Percentiles rank a stretch among this genome's conserved stretches.
Conservation (phyloP, 1,140 invertebrate species). For the Saccostrea glomerata region DNA sequence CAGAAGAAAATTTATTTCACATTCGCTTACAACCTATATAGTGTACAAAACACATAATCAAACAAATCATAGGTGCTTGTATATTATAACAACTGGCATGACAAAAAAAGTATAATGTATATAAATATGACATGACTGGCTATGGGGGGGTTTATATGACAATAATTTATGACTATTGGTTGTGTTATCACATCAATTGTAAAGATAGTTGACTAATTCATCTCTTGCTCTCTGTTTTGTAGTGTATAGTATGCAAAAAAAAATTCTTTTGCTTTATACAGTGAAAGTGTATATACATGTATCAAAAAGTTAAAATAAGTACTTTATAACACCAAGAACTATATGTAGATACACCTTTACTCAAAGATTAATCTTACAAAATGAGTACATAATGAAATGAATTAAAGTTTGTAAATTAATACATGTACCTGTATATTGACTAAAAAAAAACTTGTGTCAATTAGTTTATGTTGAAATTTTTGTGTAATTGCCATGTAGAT, state of each 20-base stretch:
- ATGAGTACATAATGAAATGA: too few species aligned
- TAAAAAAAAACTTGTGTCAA: too few species aligned
- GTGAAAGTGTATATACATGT: too few species aligned
- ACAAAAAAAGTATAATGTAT: constrained; percentile 18
- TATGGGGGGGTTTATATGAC: neutral
- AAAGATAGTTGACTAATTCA: neutral
- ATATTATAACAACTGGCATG: constrained; percentile 27
- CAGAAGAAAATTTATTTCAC: neutral
- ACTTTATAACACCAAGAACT: too few species aligned
- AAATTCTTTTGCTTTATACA: too few species aligned
- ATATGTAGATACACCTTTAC: too few species aligned
- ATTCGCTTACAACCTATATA: constrained; percentile 11
- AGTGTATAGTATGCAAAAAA: too few species aligned
- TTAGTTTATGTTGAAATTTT: too few species aligned
- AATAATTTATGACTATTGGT: constrained; percentile 10
- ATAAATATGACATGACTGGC: constrained; percentile 10
- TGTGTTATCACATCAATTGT: neutral
- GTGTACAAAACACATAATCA: constrained; percentile 14
- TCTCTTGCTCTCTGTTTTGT: neutral
- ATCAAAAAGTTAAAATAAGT: too few species aligned
- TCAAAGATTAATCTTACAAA: too few species aligned
- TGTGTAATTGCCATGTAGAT: neutral
- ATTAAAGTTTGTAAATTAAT: too few species aligned
- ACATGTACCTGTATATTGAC: too few species aligned
- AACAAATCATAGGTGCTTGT: constrained; percentile 30